A percentile compares a stretch with the other conserved stretches of the same genome.
phyloP scores from a whole-genome alignment of 2,797 vertebrate genomes.

The Trichosurus vulpecula region DNA sequence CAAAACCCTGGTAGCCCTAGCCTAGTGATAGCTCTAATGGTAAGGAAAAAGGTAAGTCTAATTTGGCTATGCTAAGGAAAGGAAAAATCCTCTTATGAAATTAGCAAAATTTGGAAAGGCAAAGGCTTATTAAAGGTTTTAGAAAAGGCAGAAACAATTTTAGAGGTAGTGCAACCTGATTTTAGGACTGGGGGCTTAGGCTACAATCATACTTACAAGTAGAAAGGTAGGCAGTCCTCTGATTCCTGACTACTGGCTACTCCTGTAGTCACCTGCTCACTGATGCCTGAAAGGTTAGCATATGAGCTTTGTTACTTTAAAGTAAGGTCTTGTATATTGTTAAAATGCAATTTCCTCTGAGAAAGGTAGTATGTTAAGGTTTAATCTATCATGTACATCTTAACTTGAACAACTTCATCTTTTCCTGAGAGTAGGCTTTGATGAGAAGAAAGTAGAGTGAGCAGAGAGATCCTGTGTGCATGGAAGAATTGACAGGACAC shows the following conservation, averaged over 20 bases:
- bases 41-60: neutral
- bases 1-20: neutral
- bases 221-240: neutral
- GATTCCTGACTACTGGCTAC: neutral
- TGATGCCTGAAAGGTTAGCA: neutral
- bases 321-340: neutral
- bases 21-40: neutral
- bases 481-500: neutral
- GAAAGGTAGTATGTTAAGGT: slow-evolving; percentile 34
- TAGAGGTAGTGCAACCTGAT: neutral
- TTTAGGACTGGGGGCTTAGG: neutral
- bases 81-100: neutral
- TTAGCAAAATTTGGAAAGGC: neutral
- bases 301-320: neutral
- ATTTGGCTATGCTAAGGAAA: neutral
- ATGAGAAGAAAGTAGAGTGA: neutral
- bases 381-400: slow-evolving; percentile 8
- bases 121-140: neutral
- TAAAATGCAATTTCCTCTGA: neutral
- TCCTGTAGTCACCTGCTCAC: neutral
- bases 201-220: neutral
- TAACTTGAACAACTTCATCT: neutral
- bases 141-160: slow-evolving; percentile 32
- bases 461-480: neutral
- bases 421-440: slow-evolving; percentile 26